Base-by-base conservation (phyloP, 2,888 invertebrate species). In the Steinernema carpocapsae region DNA sequence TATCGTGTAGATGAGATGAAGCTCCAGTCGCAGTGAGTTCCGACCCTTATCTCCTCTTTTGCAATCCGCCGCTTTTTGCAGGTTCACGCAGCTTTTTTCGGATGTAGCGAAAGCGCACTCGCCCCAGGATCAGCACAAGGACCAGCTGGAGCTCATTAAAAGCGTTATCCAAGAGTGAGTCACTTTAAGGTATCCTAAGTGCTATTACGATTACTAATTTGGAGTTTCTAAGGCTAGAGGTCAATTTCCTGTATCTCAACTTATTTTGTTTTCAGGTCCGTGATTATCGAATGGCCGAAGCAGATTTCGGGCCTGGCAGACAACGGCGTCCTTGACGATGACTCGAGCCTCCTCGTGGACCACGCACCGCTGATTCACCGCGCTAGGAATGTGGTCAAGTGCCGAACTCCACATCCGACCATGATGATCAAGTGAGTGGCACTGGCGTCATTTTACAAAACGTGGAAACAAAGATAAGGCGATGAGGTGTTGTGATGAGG, bases 301-400 rank as follows among this genome's bases (percentile, higher is more conserved):
- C 24, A 43, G 14, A 77, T 83, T 32, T 74, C 76, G 14, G 81
- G 79, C 10, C 72, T 79, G 26, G 71, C 32, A 17, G 64, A 64
- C 24, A 51, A 75, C 7, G 78, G 79, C 37, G 37, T 64, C 29
- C 17, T 64, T 2, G 74, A 74, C 45, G 74, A 76, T 10, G 75
- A 76, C 0, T 70, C 71, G 6, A 79, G 81, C 64, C 64, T 64
- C 32, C 64, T 64, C 24, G 48, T 82, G 3, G 83, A 83, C 59
- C 80, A 80, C 73, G 80, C 83, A 14, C 83, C 83, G 12, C 73
- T 83, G 6, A 83, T 83, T 73, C 83, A 83, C 75, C 72, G 83
- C 26, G 83, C 83, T 3, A 72, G 83, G 37, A 83, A 82, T 74
- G 83, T 83, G 12, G 83, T 83, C 26, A 83, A 83, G 72, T 83